Evolutionary conservation across 37 sponge, comb jelly and placozoan genomes (phyloP).

Genomic region (Oopsacas minuta): DNA sequence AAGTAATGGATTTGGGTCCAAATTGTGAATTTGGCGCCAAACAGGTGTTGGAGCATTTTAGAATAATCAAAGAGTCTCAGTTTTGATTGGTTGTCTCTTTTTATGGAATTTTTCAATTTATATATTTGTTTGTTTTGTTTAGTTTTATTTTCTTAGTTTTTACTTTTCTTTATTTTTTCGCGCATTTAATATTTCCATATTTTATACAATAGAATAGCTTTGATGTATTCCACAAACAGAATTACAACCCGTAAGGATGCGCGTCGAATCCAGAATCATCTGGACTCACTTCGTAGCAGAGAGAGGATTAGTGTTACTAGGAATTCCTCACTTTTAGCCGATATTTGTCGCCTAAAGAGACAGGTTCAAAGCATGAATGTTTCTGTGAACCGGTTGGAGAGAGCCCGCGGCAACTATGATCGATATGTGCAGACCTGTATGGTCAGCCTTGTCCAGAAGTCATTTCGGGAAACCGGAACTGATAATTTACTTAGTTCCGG

Average conservation of each 20-base stretch:
- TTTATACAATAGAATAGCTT: no score
- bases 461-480: neutral
- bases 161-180: no score
- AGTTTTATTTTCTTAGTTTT: no score
- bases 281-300: neutral
- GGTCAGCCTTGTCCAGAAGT: neutral
- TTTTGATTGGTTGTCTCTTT: no score
- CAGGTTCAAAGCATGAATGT: neutral
- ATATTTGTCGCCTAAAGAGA: neutral
- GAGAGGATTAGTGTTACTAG: neutral
- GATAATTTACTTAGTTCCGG: neutral
- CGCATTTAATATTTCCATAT: no score
- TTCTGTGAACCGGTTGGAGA: neutral
- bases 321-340: neutral
- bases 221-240: no score
- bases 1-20: neutral
- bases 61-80: neutral
- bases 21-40: neutral
- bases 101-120: no score
- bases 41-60: neutral
- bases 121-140: no score
- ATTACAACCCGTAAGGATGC: neutral
- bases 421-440: slow-evolving; percentile 8
- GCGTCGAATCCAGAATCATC: neutral
- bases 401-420: neutral